Conservation (phyloP, 2,797 vertebrate genomes). For the Phrynocephalus guinanensis region DNA sequence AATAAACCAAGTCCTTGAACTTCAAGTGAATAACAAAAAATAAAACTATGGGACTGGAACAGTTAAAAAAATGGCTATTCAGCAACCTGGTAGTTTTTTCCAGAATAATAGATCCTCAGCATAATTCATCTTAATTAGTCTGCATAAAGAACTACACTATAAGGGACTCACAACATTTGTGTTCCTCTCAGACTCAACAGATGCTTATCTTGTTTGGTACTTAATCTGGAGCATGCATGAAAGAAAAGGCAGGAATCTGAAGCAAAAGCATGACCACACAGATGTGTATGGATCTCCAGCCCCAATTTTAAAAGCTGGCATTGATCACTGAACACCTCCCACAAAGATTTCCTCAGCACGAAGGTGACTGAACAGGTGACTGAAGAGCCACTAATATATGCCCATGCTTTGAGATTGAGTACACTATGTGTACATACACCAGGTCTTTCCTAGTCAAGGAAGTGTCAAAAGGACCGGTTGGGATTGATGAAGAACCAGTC, state of each 20-base stretch:
- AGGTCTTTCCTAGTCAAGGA: no score
- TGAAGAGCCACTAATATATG: background rate
- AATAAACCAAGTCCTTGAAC: slow-evolving; percentile 69
- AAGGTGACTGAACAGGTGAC: background rate
- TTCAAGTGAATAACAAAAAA: slow-evolving; percentile 58
- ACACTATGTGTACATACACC: no score
- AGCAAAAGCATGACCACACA: no score
- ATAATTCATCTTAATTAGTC: slow-evolving; percentile 50
- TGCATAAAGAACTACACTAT: slow-evolving; percentile 23
- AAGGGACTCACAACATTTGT: slow-evolving; percentile 47
- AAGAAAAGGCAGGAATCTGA: slow-evolving; percentile 30
- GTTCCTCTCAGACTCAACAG: slow-evolving; percentile 58
- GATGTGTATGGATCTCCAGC: background rate
- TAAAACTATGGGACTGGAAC: slow-evolving; percentile 36
- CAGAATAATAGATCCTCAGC: slow-evolving; percentile 52
- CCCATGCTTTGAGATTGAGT: background rate
- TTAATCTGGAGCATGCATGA: slow-evolving; percentile 51
- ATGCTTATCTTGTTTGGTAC: slow-evolving; percentile 60
- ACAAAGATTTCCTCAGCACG: background rate
- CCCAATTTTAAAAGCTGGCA: background rate
- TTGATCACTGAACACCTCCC: background rate
- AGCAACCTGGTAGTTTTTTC: slow-evolving; percentile 50
- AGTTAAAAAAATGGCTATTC: slow-evolving; percentile 42
- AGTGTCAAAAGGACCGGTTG: no score
- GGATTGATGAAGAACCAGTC: no score